A percentile compares a stretch with the other conserved stretches of the same genome.
Evolutionary conservation across 2,113 vertebrate genomes (phyloP).

Genomic region (Gavia stellata): DNA sequence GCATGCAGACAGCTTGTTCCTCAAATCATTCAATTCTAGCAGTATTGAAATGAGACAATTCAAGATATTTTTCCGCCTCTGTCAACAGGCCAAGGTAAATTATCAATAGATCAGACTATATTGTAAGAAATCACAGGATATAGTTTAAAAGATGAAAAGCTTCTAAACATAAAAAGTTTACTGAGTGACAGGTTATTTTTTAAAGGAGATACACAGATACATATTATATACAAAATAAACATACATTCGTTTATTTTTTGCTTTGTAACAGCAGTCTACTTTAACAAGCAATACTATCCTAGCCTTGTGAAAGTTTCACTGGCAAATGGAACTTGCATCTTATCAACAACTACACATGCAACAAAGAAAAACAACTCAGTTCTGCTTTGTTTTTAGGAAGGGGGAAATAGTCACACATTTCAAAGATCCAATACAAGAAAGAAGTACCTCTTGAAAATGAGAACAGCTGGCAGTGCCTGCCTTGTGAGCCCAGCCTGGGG

Average conservation of each 20-base stretch:
- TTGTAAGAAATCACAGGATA: neutral
- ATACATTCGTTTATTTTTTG: neutral
- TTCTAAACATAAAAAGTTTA: neutral
- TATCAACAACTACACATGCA: neutral
- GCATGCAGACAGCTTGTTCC: neutral
- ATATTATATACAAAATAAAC: neutral
- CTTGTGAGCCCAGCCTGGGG: neutral
- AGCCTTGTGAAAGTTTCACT: neutral
- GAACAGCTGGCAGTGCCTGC: conserved; percentile 5
- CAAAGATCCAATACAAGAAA: neutral
- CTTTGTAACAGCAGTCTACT: neutral
- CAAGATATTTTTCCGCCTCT: neutral
- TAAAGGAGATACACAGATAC: neutral
- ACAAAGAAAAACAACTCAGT: neutral
- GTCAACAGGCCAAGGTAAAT: neutral
- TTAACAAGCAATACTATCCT: neutral
- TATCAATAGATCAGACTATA: neutral
- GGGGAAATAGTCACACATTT: neutral
- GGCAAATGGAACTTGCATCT: neutral
- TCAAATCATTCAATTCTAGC: neutral
- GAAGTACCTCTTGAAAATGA: conserved; percentile 13
- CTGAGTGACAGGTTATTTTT: neutral
- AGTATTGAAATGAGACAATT: neutral
- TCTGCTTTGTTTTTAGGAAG: neutral
- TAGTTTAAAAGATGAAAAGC: neutral